Evolutionary conservation across 64 coral and sea anemone species (phyloP).

Genomic region (Orbicella faveolata): DNA sequence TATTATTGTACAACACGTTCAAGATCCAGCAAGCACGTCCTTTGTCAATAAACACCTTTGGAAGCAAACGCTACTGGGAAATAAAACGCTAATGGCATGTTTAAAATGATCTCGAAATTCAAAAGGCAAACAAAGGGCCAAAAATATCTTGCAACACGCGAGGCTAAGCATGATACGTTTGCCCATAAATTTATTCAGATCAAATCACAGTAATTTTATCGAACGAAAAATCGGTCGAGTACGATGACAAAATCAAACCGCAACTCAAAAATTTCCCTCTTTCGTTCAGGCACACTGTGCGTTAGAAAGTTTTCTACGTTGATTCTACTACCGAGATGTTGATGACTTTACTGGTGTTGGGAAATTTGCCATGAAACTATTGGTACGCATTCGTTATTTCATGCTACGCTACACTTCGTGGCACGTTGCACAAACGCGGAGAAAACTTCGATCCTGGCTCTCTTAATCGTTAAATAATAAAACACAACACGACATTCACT

Average conservation of each 20-base stretch:
- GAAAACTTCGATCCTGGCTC: neutral
- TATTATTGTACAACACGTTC: neutral
- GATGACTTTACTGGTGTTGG: neutral
- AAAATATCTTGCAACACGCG: conserved; percentile 48
- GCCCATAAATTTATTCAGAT: neutral
- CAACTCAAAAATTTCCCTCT: neutral
- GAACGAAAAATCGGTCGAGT: neutral
- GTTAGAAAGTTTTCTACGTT: neutral
- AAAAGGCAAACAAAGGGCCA: conserved; percentile 26
- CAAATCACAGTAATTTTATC: too few relatives aligned
- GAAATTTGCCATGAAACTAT: conserved; percentile 18
- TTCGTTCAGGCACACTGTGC: conserved; percentile 16
- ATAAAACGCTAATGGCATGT: conserved; percentile 15
- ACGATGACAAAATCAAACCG: neutral
- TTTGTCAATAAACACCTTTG: conserved; percentile 14
- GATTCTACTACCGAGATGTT: neutral
- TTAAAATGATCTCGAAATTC: conserved; percentile 34
- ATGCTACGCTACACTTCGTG: neutral
- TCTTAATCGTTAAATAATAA: neutral
- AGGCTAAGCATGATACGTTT: neutral
- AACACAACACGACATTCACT: conserved; percentile 1
- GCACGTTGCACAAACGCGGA: neutral
- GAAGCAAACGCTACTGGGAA: conserved; percentile 2
- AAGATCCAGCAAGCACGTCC: neutral
- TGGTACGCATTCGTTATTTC: neutral